Evolutionary conservation across 2,888 invertebrate genomes (phyloP), one percentile per base, ranked within the genome.

Genomic region (Latrodectus elegans): DNA sequence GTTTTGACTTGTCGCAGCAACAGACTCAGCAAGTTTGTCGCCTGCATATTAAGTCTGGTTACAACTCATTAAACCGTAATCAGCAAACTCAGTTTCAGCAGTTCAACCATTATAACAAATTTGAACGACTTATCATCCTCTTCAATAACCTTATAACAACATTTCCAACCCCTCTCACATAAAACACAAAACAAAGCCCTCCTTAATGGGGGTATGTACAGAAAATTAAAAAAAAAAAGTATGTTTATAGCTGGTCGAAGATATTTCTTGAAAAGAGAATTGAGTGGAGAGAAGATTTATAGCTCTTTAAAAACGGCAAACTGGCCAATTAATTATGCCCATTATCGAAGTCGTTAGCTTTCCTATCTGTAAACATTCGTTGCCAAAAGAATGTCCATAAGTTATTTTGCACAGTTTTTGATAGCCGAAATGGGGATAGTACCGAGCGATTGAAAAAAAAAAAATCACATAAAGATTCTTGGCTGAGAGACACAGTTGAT

Each of bases 321-420:
- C 86, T 81, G 80, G 86, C 76, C 86, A 80, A 86, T 86, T 86
- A 86, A 86, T 86, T 86, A 86, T 75, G 81, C 71, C 86, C 81
- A 86, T 86, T 86, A 86, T 86, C 86, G 81, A 67, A 81, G 86
- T 86, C 86, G 86, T 86, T 86, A 86, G 86, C 75, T 80, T 71
- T 76, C 75, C 75, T 86, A 86, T 86, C 81, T 71, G 75, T 64
- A 76, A 86, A 75, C 86, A 86, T 86, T 86, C 80, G 64, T 17
- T 22, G 65, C 22, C 70, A 26, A 49, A 78, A 80, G 86, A 76
- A 75, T 76, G 80, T 53, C 71, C 80, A 72, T 86, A 86, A 68
- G 80, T 86, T 86, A 86, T 76, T 65, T 68, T 55, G 78, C 65
- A 78, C 67, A 55, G 78, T 72, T 84, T 83, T 84, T 73, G 73